Conservation (phyloP, 2,797 vertebrate genomes). For the Acrossocheilus wenchowensis region DNA sequence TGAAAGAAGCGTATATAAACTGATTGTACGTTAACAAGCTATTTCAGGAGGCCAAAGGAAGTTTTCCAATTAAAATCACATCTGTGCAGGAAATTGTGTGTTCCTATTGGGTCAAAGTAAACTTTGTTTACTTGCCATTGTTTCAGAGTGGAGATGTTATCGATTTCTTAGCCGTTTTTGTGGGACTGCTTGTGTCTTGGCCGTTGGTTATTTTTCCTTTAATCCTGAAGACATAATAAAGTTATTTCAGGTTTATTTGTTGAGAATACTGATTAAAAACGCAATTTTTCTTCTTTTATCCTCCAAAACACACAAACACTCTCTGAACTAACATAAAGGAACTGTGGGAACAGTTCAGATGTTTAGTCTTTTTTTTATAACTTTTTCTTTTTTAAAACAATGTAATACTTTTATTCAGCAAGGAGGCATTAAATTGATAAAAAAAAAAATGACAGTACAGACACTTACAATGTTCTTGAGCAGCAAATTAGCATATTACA, state of each 20-base stretch:
- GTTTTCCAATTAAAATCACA: conserved; percentile 61
- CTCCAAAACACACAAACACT: not conserved
- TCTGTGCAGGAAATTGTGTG: conserved; percentile 64
- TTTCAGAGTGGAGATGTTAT: not conserved
- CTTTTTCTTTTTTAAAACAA: no score
- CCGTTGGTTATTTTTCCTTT: not conserved
- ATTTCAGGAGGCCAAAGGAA: conserved; percentile 46
- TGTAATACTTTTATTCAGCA: not conserved
- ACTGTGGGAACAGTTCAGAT: not conserved
- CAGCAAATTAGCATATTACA: not conserved
- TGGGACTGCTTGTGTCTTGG: not conserved
- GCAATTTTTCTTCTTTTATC: not conserved
- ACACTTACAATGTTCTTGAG: not conserved
- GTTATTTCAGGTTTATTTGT: conserved; percentile 4
- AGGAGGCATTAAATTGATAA: not conserved
- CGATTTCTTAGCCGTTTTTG: not conserved
- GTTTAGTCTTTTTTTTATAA: no score
- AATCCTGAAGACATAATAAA: not conserved
- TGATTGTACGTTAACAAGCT: not conserved
- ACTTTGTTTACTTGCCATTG: conserved; percentile 19
- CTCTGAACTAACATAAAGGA: not conserved
- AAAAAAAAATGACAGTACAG: not conserved
- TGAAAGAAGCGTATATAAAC: not conserved
- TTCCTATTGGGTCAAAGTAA: conserved; percentile 32
- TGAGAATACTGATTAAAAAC: not conserved